Percentiles rank a stretch among this genome's conserved stretches.
Evolutionary conservation across 2,888 invertebrate genomes (phyloP).

Genomic region (Oscheius onirici): DNA sequence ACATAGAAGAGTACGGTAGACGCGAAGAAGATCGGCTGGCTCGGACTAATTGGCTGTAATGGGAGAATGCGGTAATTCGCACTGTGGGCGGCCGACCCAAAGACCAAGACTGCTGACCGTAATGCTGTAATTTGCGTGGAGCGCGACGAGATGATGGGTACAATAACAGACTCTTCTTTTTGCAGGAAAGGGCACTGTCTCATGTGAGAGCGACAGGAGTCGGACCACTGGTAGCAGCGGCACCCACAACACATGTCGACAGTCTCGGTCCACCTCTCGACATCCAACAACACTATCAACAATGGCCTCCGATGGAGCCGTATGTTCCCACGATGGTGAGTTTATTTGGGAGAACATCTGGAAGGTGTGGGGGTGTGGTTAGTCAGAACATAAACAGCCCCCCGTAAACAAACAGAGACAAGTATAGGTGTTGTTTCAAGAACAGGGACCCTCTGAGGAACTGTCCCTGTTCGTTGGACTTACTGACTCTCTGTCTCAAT

Average conservation of each 20-base stretch:
- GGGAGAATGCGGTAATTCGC: constrained; percentile 34
- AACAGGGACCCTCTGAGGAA: too few relatives aligned
- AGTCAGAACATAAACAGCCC: too few relatives aligned
- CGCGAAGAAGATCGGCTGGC: constrained; percentile 18
- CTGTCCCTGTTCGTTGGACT: too few relatives aligned
- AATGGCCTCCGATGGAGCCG: constrained; percentile 74
- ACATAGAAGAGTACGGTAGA: constrained; percentile 1
- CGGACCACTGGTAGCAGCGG: constrained; percentile 91
- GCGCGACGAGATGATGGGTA: constrained; percentile 13
- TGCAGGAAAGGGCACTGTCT: constrained; percentile 70
- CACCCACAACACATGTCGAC: constrained; percentile 78
- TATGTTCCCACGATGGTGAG: constrained; percentile 23
- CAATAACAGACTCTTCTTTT: constrained; percentile 26
- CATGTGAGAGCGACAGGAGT: constrained; percentile 86
- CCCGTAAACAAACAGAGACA: too few relatives aligned
- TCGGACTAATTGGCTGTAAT: constrained; percentile 31
- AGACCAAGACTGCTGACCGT: constrained; percentile 32
- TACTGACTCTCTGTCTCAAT: too few relatives aligned
- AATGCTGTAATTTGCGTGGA: constrained; percentile 29
- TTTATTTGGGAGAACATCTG: constrained; percentile 5
- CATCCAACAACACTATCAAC: constrained; percentile 85
- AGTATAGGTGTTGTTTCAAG: too few relatives aligned
- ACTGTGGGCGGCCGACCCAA: constrained; percentile 29
- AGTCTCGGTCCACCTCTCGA: constrained; percentile 79
- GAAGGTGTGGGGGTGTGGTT: background rate